A percentile compares a stretch with the other conserved stretches of the same genome.
These are phyloP conservation scores for Agapetus fuscipes DNA, from an alignment of 2,888 invertebrate genomes.

Conservation along the genomic window DNA sequence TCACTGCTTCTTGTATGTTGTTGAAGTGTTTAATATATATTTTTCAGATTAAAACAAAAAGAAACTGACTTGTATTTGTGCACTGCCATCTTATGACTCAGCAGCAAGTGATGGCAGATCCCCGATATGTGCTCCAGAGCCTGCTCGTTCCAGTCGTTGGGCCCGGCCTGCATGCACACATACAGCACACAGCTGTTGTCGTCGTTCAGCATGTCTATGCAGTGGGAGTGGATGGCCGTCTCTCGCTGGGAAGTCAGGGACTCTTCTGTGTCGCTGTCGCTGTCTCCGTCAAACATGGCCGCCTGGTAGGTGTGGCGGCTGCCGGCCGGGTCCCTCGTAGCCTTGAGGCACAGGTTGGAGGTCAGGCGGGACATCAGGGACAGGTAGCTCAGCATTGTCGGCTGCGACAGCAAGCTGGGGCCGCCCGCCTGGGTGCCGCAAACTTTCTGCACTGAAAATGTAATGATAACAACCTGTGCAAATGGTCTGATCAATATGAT, in stretches of 20 bases:
- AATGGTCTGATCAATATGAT: too few species aligned
- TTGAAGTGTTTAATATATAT: too few species aligned
- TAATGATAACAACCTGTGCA: conserved; percentile 8
- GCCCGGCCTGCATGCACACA: conserved; percentile 41
- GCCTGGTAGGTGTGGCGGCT: conserved; percentile 40
- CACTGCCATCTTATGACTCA: conserved; percentile 71
- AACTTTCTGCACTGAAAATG: conserved; percentile 37
- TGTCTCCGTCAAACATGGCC: conserved; percentile 41
- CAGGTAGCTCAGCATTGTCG: conserved; percentile 34
- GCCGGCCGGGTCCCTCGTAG: conserved; percentile 36
- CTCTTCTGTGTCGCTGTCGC: conserved; percentile 47
- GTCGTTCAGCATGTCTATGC: conserved; percentile 59
- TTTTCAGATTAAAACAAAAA: conserved; percentile 7
- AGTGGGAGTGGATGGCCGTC: conserved; percentile 41
- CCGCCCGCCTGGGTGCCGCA: conserved; percentile 26
- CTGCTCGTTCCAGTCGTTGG: conserved; percentile 40
- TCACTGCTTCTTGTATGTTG: too few species aligned
- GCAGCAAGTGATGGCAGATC: conserved; percentile 74
- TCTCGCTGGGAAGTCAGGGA: conserved; percentile 40
- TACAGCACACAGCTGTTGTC: conserved; percentile 35
- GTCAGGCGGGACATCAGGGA: conserved; percentile 39
- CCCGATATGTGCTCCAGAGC: conserved; percentile 61
- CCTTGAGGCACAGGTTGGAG: conserved; percentile 38
- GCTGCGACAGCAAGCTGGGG: conserved; percentile 33
- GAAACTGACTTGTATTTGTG: conserved; percentile 69